Base-by-base conservation (phyloP, 2,888 invertebrate species). In the Orthosia incerta region DNA sequence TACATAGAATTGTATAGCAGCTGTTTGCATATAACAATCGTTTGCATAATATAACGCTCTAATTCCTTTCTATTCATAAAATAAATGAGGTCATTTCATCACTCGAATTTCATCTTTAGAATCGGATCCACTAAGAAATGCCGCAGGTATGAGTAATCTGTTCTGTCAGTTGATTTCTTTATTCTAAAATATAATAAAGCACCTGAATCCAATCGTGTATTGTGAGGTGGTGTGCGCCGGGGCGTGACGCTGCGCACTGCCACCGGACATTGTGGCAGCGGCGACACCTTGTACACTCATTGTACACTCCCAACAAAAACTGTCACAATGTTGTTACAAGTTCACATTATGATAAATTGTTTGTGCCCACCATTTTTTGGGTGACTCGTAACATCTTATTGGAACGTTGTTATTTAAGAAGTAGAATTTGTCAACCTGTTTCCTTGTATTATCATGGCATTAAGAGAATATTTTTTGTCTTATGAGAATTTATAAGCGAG, bases 211-310 rank as follows among this genome's bases (percentile, higher is more conserved):
- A 86, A 89, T 90, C 84, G 90, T 79, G 85, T 88, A 89, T 91
- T 91, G 90, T 91, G 89, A 85, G 86, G 87, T 85, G 87, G 88
- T 89, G 92, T 77, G 87, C 92, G 92, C 88, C 92, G 91, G 89
- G 71, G 86, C 92, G 93, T 92, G 89, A 93, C 93, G 90, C 86
- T 83, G 87, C 87, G 73, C 83, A 61, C 61, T 62, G 80, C 80
- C 89, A 88, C 92, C 94, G 94, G 94, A 93, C 93, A 91, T 90
- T 93, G 93, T 88, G 93, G 93, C 91, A 88, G 90, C 89, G 71
- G 83, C 83, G 87, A 88, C 89, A 90, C 89, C 89, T 90, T 89
- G 89, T 88, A 86, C 89, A 82, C 80, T 86, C 85, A 87, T 83
- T 83, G 88, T 86, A 88, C 83, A 84, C 71, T 84, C 76, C 39